Percentiles rank a stretch among this genome's conserved stretches.
phyloP scores from a whole-genome alignment of 2,797 vertebrate species.

The Amblyopsis hoosieri region DNA sequence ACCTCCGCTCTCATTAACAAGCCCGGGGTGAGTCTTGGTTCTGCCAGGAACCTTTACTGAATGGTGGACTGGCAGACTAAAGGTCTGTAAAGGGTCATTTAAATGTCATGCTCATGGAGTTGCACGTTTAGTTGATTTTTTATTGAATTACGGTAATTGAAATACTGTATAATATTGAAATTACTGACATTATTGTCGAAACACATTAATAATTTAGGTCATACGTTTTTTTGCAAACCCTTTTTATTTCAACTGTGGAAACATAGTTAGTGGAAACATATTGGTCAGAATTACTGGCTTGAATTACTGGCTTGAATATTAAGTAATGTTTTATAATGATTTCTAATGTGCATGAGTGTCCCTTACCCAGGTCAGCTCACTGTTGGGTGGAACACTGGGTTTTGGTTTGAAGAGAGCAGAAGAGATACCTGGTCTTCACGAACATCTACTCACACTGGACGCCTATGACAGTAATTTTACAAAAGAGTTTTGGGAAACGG shows the following conservation, averaged over 20 bases:
- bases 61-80: not conserved
- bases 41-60: not conserved
- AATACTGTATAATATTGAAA: too few species aligned
- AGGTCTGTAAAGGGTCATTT: too few species aligned
- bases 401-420: conserved; percentile 79
- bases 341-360: conserved; percentile 6
- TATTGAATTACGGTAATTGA: too few species aligned
- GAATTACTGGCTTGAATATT: not conserved
- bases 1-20: conserved; percentile 83
- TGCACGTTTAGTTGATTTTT: too few species aligned
- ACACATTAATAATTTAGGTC: too few species aligned
- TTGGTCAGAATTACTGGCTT: not conserved
- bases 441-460: conserved; percentile 76
- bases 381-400: conserved; percentile 82
- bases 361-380: conserved; percentile 51
- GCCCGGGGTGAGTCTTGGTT: conserved; percentile 65
- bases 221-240: too few species aligned
- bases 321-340: not conserved
- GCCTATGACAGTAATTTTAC: conserved; percentile 78
- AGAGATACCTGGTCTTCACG: conserved; percentile 76
- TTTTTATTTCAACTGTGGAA: too few species aligned
- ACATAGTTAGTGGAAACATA: too few species aligned
- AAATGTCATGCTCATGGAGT: too few species aligned
- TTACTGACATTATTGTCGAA: too few species aligned
- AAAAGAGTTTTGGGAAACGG: conserved; percentile 86